phyloP scores from a whole-genome alignment of 1,140 invertebrate species.

The Heliconius hermathena region DNA sequence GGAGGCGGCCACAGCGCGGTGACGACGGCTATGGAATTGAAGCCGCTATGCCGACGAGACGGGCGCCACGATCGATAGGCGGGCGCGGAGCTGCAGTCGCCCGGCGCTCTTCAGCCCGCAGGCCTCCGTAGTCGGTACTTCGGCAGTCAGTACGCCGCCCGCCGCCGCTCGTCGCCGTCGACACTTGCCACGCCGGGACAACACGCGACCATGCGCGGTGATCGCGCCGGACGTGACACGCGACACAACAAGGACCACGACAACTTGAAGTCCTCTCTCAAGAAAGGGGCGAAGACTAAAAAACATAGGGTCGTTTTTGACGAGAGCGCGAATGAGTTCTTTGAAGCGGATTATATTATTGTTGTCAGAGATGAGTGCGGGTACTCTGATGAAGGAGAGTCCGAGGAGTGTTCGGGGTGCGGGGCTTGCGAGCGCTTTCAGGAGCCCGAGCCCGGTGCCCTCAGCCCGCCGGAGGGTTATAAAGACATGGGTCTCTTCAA shows the following conservation, averaged over 20 bases:
- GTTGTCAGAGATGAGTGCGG: constrained; percentile 91
- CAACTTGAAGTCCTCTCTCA: constrained; percentile 79
- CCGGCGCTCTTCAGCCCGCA: background rate
- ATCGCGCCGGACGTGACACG: constrained; percentile 74
- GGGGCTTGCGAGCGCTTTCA: constrained; percentile 82
- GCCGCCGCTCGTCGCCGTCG: constrained; percentile 43
- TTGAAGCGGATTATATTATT: constrained; percentile 94
- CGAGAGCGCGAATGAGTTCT: constrained; percentile 92
- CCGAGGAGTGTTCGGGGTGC: constrained; percentile 89
- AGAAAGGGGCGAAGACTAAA: constrained; percentile 73
- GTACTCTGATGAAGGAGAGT: constrained; percentile 87
- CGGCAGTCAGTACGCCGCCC: constrained; percentile 31
- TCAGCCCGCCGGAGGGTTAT: constrained; percentile 93
- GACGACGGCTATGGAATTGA: constrained; percentile 43
- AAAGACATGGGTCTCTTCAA: constrained; percentile 86
- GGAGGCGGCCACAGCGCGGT: constrained; percentile 23
- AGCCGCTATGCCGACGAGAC: constrained; percentile 47
- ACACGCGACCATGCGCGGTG: constrained; percentile 77
- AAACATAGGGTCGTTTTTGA: constrained; percentile 92
- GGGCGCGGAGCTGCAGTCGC: constrained; percentile 71
- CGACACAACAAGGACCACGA: constrained; percentile 79
- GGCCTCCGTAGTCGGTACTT: background rate
- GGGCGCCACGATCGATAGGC: constrained; percentile 66
- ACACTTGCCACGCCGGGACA: constrained; percentile 56
- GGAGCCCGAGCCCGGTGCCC: constrained; percentile 88